phyloP scores from a whole-genome alignment of 2,888 invertebrate genomes.

The Parthenolecanium corni region DNA sequence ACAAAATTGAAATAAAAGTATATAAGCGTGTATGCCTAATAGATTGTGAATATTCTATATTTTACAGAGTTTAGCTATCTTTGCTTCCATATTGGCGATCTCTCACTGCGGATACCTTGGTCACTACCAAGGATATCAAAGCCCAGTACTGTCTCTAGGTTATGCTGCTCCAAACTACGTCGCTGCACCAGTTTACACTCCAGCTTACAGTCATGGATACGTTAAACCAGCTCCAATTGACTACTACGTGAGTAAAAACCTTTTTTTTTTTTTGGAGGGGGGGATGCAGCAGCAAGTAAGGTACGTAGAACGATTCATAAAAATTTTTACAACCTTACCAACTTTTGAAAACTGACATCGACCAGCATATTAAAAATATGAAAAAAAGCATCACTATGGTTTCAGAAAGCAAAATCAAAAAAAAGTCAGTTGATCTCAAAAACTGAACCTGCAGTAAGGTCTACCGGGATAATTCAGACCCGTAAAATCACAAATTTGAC shows the following conservation, averaged over 20 bases:
- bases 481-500: no score
- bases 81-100: constrained; percentile 10
- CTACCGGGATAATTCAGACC: no score
- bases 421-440: no score
- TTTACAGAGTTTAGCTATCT: constrained; percentile 16
- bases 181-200: constrained; percentile 33
- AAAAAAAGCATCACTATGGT: no score
- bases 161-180: constrained; percentile 33
- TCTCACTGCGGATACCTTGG: constrained; percentile 21
- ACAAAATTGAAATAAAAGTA: neutral
- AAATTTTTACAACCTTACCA: no score
- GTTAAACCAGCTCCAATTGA: constrained; percentile 39
- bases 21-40: neutral
- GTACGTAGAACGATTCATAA: no score
- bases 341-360: no score
- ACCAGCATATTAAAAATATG: no score
- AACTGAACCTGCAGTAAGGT: no score
- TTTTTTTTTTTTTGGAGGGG: neutral
- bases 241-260: constrained; percentile 51
- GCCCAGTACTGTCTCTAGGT: constrained; percentile 24
- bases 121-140: constrained; percentile 23
- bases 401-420: no score
- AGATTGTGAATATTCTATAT: no score
- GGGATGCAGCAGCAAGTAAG: neutral
- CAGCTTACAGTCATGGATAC: constrained; percentile 30